These are phyloP conservation scores for Henricia sp. DNA, from an alignment of 53 echinoderm and acorn worm species.

Conservation along the genomic window DNA sequence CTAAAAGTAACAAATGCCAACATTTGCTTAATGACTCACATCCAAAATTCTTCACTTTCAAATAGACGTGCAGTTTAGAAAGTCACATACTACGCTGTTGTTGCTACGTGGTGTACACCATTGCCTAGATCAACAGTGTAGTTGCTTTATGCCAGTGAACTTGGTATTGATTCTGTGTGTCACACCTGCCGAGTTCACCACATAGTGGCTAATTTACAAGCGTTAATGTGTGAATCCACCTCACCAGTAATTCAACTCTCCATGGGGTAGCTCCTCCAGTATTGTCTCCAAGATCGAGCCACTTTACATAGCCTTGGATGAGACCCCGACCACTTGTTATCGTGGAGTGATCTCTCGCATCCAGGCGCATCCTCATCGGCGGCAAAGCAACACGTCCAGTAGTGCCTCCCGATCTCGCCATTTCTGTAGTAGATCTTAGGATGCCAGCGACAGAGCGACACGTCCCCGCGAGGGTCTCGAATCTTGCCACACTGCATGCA, in stretches of 20 bases:
- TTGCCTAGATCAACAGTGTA: no score
- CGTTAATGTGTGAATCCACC: no score
- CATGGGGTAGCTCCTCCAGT: constrained; percentile 60
- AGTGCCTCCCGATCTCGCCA: constrained; percentile 77
- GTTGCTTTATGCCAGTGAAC: no score
- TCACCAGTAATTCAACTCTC: constrained; percentile 9
- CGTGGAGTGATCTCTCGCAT: constrained; percentile 81
- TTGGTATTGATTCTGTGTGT: no score
- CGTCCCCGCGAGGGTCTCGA: constrained; percentile 86
- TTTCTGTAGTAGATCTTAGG: constrained; percentile 94
- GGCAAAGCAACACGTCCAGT: constrained; percentile 93
- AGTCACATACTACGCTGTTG: no score
- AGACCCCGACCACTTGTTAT: constrained; percentile 91
- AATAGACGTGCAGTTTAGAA: no score
- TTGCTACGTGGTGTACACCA: no score
- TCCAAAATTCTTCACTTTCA: no score
- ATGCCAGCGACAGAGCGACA: constrained; percentile 93
- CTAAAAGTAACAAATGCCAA: no score
- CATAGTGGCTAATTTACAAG: no score
- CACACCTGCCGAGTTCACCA: no score
- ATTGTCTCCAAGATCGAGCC: constrained; percentile 62
- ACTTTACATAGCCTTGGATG: constrained; percentile 55
- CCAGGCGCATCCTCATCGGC: constrained; percentile 74
- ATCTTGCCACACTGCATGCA: constrained; percentile 99
- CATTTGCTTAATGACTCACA: no score